Conservation (phyloP, 2,888 invertebrate species). For the Leucophenga maculata region DNA sequence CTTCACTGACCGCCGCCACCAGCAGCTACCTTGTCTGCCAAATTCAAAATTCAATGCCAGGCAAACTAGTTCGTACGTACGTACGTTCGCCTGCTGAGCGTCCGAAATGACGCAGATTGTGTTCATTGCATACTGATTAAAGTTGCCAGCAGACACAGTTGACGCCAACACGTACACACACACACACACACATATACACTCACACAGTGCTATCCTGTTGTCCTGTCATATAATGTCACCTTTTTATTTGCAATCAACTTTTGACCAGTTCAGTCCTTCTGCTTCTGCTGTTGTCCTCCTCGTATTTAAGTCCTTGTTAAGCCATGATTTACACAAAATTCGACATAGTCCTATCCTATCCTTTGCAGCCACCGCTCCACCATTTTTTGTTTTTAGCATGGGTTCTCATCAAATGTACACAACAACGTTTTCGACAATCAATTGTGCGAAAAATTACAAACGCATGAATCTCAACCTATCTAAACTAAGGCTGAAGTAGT, state of each 20-base stretch:
- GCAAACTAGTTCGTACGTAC: neutral
- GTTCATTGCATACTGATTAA: constrained; percentile 25
- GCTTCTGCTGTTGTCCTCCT: constrained; percentile 3
- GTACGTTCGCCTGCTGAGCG: neutral
- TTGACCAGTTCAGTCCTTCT: neutral
- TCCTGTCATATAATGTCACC: constrained; percentile 6
- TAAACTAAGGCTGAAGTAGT: too few relatives aligned
- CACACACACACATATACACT: constrained; percentile 16
- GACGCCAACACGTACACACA: neutral
- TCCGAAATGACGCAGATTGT: constrained; percentile 11
- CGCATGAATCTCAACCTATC: neutral
- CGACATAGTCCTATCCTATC: neutral
- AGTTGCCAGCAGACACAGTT: constrained; percentile 5
- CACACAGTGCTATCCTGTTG: neutral
- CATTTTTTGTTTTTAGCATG: neutral
- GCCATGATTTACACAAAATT: constrained; percentile 23
- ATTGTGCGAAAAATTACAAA: constrained; percentile 14
- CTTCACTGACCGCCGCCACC: neutral
- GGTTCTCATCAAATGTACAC: neutral
- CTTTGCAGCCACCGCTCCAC: neutral
- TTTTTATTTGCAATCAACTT: constrained; percentile 25
- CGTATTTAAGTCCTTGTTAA: constrained; percentile 11
- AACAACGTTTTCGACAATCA: constrained; percentile 21
- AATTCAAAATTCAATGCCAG: neutral
- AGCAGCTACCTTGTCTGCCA: neutral